Percentiles rank a stretch among this genome's conserved stretches.
These are phyloP conservation scores for Nyctibius bracteatus DNA, from an alignment of 2,113 vertebrate genomes.

Conservation along the genomic window DNA sequence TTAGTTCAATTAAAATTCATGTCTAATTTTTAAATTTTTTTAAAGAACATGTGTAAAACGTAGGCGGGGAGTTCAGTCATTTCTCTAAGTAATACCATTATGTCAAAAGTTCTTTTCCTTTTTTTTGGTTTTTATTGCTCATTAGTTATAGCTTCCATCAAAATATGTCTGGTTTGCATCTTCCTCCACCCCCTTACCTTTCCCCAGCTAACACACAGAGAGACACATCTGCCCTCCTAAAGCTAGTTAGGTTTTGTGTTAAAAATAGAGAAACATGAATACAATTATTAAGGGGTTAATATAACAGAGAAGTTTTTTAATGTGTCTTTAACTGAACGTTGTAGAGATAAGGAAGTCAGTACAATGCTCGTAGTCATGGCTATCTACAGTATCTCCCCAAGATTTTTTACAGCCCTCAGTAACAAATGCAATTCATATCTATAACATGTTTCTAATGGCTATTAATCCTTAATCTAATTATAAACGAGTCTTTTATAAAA, in stretches of 20 bases:
- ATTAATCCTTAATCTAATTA: neutral
- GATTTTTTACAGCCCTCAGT: neutral
- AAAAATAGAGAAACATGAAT: neutral
- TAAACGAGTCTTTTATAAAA: neutral
- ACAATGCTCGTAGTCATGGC: neutral
- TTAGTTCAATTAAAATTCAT: constrained; percentile 1
- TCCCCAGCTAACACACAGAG: neutral
- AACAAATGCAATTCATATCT: neutral
- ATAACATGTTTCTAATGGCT: neutral
- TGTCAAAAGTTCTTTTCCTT: neutral
- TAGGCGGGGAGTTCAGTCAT: neutral
- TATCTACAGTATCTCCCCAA: neutral
- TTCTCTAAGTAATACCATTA: neutral
- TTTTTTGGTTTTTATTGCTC: neutral
- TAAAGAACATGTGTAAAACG: neutral
- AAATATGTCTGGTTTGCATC: neutral
- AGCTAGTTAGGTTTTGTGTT: neutral
- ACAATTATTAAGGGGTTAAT: neutral
- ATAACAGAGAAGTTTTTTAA: neutral
- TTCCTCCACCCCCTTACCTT: neutral
- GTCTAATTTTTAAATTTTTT: neutral
- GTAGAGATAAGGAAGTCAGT: neutral
- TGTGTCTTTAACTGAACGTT: neutral
- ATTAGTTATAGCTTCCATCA: neutral
- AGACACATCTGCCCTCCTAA: neutral